phyloP scores from a whole-genome alignment of 2,888 invertebrate genomes.

The Cloeon dipterum region DNA sequence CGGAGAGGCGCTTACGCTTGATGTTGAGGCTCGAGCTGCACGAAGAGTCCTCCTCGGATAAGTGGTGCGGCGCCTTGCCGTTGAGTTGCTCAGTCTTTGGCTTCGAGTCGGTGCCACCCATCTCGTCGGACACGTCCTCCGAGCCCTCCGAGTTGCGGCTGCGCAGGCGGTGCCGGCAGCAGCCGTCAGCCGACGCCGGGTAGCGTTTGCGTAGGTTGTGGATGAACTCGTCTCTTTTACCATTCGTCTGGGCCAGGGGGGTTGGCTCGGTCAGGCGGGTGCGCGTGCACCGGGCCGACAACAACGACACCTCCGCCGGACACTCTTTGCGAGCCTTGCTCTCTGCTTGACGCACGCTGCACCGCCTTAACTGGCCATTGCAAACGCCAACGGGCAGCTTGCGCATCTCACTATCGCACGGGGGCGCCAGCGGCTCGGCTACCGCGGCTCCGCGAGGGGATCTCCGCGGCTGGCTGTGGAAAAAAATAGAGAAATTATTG shows the following conservation, averaged over 20 bases:
- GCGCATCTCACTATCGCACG: background rate
- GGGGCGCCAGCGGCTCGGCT: background rate
- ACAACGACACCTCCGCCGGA: background rate
- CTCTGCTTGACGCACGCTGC: background rate
- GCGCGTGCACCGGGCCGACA: too few species aligned
- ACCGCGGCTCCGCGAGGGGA: background rate
- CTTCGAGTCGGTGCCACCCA: too few species aligned
- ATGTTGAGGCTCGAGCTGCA: slow-evolving; percentile 1
- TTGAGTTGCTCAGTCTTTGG: too few species aligned
- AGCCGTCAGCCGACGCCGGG: background rate
- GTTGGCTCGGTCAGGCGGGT: too few species aligned
- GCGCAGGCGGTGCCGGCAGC: background rate
- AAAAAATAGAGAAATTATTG: background rate
- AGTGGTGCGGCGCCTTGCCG: too few species aligned
- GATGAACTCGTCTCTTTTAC: too few species aligned
- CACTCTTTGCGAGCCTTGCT: background rate
- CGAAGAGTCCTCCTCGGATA: too few species aligned
- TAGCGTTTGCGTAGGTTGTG: background rate
- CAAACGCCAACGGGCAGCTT: background rate
- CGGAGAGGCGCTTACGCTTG: slow-evolving; percentile 18
- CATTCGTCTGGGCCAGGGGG: too few species aligned
- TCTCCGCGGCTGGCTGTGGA: too few species aligned
- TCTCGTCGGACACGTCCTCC: background rate
- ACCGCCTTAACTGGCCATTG: background rate
- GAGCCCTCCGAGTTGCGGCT: background rate